Percentiles rank a stretch among this genome's conserved stretches.
Conservation (phyloP, 35 echinoderm and acorn worm genomes). For the Apostichopus californicus region DNA sequence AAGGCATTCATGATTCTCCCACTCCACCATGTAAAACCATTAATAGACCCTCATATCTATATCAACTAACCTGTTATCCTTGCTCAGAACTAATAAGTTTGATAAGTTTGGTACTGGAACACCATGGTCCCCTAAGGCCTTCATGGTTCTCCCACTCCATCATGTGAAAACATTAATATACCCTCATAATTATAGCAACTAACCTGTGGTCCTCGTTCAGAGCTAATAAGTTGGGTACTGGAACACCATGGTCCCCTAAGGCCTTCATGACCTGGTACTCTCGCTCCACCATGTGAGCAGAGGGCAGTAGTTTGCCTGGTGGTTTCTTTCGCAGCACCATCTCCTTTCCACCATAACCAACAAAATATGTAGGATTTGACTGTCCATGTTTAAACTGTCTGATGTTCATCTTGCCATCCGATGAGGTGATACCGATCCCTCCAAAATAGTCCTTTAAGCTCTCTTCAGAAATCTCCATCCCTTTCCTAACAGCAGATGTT, state of each 20-base stretch:
- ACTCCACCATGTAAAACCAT: too few species aligned
- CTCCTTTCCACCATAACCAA: conserved; percentile 70
- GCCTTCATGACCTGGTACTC: conserved; percentile 95
- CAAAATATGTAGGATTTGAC: conserved; percentile 97
- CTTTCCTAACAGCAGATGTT: conserved; percentile 81
- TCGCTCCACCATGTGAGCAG: conserved; percentile 89
- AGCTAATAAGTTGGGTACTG: conserved; percentile 79
- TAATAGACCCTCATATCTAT: too few species aligned
- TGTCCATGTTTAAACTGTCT: conserved; percentile 93
- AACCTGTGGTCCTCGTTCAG: conserved; percentile 88
- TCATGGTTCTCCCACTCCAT: conserved; percentile 91
- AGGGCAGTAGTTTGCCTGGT: conserved; percentile 94
- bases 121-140: conserved; percentile 76
- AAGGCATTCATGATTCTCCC: conserved; percentile 77
- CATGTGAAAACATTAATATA: conserved; percentile 39
- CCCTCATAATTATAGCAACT: neutral
- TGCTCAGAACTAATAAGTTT: conserved; percentile 74
- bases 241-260: conserved; percentile 77
- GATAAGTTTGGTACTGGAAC: conserved; percentile 86
- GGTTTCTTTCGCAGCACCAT: conserved; percentile 97
- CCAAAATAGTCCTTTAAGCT: conserved; percentile 63
- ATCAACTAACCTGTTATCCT: conserved; percentile 72
- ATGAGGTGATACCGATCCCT: conserved; percentile 63
- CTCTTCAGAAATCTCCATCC: conserved; percentile 69
- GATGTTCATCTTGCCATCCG: conserved; percentile 57